Evolutionary conservation across 2,113 vertebrate genomes (phyloP).

Genomic region (Toxostoma redivivum): DNA sequence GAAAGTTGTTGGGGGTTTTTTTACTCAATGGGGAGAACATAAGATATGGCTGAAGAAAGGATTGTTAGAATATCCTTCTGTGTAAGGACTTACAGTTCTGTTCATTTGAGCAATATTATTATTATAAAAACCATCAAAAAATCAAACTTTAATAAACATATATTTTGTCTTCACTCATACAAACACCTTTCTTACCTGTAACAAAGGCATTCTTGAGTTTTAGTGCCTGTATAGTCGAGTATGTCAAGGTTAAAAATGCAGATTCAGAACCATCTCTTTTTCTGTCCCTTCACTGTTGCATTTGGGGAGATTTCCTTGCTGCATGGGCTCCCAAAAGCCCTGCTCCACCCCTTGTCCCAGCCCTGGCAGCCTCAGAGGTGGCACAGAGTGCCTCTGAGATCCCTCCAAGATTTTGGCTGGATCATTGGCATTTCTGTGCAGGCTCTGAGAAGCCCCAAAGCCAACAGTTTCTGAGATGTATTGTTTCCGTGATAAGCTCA

Average conservation of each 20-base stretch:
- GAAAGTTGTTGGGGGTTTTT: background rate
- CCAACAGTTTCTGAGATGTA: background rate
- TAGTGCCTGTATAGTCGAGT: background rate
- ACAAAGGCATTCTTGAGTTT: background rate
- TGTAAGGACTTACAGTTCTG: background rate
- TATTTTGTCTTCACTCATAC: background rate
- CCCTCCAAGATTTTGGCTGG: background rate
- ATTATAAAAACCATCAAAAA: background rate
- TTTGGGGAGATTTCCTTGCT: background rate
- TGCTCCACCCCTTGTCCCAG: background rate
- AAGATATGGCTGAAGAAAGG: background rate
- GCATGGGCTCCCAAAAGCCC: background rate
- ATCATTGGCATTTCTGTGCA: background rate
- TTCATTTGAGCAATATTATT: background rate
- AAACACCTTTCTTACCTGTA: background rate
- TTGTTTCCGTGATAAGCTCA: background rate
- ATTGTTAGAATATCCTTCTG: background rate
- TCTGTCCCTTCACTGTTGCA: rapidly evolving
- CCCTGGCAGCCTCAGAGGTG: background rate
- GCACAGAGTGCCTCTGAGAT: background rate
- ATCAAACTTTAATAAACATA: background rate
- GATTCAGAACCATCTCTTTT: background rate
- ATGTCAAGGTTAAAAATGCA: background rate
- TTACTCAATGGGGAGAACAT: background rate
- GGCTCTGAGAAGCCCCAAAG: background rate